phyloP scores from a whole-genome alignment of 2,888 invertebrate genomes.

The Lapara coniferarum region DNA sequence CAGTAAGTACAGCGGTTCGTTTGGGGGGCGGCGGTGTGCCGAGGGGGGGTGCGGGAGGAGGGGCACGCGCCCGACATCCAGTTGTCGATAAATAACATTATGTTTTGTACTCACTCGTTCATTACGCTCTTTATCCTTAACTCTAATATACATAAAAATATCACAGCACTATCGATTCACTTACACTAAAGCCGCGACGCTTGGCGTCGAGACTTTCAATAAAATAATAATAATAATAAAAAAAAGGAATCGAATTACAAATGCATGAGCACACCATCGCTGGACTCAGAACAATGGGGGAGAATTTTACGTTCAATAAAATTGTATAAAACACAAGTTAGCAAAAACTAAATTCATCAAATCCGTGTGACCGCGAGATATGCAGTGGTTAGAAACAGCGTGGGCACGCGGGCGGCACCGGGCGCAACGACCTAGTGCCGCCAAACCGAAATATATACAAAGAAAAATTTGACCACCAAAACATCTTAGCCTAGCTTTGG shows the following conservation, averaged over 20 bases:
- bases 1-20: conserved; percentile 13
- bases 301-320: conserved; percentile 15
- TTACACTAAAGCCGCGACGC: conserved; percentile 76
- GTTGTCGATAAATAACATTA: conserved; percentile 59
- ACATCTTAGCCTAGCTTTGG: conserved; percentile 62
- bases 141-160: conserved; percentile 83
- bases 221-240: conserved; percentile 58
- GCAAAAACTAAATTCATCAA: conserved; percentile 27
- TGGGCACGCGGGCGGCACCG: not conserved
- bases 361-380: conserved; percentile 28
- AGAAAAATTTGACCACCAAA: conserved; percentile 44
- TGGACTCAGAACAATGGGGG: conserved; percentile 33
- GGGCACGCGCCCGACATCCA: conserved; percentile 38
- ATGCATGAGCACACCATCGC: conserved; percentile 65
- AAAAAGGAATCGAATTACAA: conserved; percentile 77
- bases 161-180: conserved; percentile 84
- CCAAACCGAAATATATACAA: conserved; percentile 68
- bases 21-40: not conserved
- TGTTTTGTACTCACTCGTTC: conserved; percentile 75
- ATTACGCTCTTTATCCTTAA: conserved; percentile 71
- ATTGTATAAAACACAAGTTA: conserved; percentile 38
- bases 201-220: conserved; percentile 66
- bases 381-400: not conserved
- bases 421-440: conserved; percentile 62
- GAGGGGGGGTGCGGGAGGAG: conserved; percentile 9